Conservation (phyloP, 23 tunicate species). For the Trididemnum clinides region DNA sequence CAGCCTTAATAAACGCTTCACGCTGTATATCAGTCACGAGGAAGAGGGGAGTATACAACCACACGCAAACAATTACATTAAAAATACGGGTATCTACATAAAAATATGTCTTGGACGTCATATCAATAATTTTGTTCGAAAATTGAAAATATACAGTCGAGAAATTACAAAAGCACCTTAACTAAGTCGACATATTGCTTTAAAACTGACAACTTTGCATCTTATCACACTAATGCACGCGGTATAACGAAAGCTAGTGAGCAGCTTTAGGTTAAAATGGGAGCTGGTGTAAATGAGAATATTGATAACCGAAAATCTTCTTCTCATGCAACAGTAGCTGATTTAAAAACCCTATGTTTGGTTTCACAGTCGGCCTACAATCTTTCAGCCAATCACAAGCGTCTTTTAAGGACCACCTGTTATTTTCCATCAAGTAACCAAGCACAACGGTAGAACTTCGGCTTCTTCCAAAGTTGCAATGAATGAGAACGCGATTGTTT, state of each 20-base stretch:
- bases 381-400: constrained; percentile 80
- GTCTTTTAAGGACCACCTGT: constrained; percentile 47
- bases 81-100: too few species aligned
- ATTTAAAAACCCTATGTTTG: constrained; percentile 77
- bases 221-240: background rate
- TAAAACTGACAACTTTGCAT: too few species aligned
- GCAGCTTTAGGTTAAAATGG: constrained; percentile 60
- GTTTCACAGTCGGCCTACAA: constrained; percentile 73
- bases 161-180: too few species aligned
- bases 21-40: too few species aligned
- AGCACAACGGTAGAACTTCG: constrained; percentile 85
- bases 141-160: too few species aligned
- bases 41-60: too few species aligned
- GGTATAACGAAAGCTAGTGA: background rate
- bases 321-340: constrained; percentile 69
- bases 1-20: too few species aligned
- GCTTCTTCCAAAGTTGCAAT: constrained; percentile 82
- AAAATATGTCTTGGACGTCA: too few species aligned
- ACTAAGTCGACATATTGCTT: too few species aligned
- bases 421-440: constrained; percentile 61
- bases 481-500: constrained; percentile 70
- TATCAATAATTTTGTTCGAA: too few species aligned
- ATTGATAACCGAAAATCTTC: constrained; percentile 39
- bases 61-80: too few species aligned
- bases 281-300: constrained; percentile 56